These are phyloP conservation scores for Ammodytes marinus DNA, from an alignment of 2,113 vertebrate genomes.

Conservation along the genomic window DNA sequence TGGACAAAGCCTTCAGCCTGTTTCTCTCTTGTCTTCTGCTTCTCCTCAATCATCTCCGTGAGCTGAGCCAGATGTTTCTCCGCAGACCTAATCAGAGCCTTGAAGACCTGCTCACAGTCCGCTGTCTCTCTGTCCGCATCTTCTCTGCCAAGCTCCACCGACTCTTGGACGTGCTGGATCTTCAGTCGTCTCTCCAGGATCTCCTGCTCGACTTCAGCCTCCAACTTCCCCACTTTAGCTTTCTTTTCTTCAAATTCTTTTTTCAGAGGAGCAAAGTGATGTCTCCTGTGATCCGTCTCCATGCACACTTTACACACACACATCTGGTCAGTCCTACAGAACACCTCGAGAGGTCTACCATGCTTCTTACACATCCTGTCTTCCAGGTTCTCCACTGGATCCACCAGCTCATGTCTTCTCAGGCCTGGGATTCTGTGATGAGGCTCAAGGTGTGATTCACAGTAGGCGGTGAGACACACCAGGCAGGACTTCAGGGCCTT, in stretches of 20 bases:
- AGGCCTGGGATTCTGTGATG: background rate
- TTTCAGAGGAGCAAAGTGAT: background rate
- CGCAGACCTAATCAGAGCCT: background rate
- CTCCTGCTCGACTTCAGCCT: too few relatives aligned
- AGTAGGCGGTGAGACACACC: slow-evolving; percentile 27
- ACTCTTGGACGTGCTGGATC: too few relatives aligned
- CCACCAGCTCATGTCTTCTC: slow-evolving; percentile 9
- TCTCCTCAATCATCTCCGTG: accelerated
- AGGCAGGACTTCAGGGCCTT: slow-evolving; percentile 27
- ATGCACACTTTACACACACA: slow-evolving; percentile 8
- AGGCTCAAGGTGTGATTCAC: too few relatives aligned
- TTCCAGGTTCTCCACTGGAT: background rate
- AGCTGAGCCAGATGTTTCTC: slow-evolving; percentile 1
- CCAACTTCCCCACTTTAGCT: background rate
- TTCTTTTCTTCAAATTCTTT: slow-evolving; percentile 4
- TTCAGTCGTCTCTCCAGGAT: too few relatives aligned
- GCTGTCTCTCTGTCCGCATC: too few relatives aligned
- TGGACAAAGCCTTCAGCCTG: background rate
- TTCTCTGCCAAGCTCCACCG: too few relatives aligned
- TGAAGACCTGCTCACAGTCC: too few relatives aligned
- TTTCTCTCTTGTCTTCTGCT: background rate
- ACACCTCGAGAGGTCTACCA: too few relatives aligned
- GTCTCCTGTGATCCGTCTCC: background rate
- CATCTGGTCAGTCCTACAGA: too few relatives aligned
- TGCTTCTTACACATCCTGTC: too few relatives aligned